A percentile compares a stretch with the other conserved stretches of the same genome.
Conservation (phyloP, 2,888 invertebrate genomes). For the Craniophora ligustri region DNA sequence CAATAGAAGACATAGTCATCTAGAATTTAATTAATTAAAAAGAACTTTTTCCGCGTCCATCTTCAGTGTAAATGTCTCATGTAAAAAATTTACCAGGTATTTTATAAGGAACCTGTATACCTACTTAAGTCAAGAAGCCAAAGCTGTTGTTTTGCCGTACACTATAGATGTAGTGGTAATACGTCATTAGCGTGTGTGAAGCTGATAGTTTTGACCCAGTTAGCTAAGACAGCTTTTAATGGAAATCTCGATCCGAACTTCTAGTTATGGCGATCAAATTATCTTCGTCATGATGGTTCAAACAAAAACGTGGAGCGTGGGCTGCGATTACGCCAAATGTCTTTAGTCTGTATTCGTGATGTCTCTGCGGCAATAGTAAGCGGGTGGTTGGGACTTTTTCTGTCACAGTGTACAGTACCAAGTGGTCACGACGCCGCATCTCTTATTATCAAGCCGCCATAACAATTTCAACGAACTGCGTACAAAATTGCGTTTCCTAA, state of each 20-base stretch:
- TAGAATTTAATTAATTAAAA: too few species aligned
- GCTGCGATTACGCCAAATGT: not conserved
- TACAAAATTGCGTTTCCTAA: conserved; percentile 83
- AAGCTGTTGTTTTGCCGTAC: conserved; percentile 11
- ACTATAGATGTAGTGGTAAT: conserved; percentile 21
- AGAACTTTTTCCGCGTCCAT: too few species aligned
- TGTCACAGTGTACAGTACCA: conserved; percentile 50
- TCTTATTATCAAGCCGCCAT: conserved; percentile 82
- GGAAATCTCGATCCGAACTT: conserved; percentile 2
- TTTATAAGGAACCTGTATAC: too few species aligned
- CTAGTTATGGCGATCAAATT: conserved; percentile 12
- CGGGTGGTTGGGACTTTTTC: conserved; percentile 34
- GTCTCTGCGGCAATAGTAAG: conserved; percentile 13
- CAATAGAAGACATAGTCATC: too few species aligned
- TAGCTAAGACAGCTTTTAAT: conserved; percentile 25
- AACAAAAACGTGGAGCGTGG: conserved; percentile 6
- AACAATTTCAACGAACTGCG: conserved; percentile 76
- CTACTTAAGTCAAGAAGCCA: conserved; percentile 14
- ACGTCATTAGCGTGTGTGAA: conserved; percentile 26
- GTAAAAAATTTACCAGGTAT: too few species aligned
- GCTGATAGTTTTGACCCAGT: conserved; percentile 38
- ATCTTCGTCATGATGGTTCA: conserved; percentile 1
- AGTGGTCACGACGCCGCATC: conserved; percentile 76
- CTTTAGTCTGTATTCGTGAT: conserved; percentile 18
- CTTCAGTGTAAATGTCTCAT: too few species aligned